These are phyloP conservation scores for Orcinus orca DNA, from an alignment of 2,113 vertebrate genomes.

Conservation along the genomic window DNA sequence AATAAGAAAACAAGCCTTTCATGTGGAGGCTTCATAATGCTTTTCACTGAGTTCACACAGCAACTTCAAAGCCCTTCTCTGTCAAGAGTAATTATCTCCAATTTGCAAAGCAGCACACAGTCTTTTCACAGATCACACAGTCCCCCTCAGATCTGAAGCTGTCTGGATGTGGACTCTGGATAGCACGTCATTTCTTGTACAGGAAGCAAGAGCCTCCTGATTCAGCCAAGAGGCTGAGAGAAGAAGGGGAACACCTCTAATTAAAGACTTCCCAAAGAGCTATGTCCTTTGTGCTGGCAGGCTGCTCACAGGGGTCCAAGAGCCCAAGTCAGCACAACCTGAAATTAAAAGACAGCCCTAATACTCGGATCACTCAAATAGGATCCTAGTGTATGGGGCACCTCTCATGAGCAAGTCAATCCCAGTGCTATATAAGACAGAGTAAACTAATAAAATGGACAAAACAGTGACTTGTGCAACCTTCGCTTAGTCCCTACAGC, in stretches of 20 bases:
- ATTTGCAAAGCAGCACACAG: not conserved
- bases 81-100: not conserved
- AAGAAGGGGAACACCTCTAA: not conserved
- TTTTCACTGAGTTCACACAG: not conserved
- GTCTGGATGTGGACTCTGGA: not conserved
- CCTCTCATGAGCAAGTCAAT: not conserved
- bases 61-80: not conserved
- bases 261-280: not conserved
- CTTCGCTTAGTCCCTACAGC: not conserved
- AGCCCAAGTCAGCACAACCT: not conserved
- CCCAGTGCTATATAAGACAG: not conserved
- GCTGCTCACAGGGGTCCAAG: not conserved
- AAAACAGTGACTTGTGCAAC: not conserved
- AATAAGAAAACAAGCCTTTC: slow-evolving; percentile 9
- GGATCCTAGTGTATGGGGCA: not conserved
- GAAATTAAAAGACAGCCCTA: not conserved
- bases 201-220: not conserved
- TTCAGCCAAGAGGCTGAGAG: not conserved
- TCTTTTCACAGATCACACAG: not conserved
- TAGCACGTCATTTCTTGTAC: not conserved
- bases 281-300: not conserved
- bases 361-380: not conserved
- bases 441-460: not conserved
- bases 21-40: not conserved
- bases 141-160: not conserved